These are phyloP conservation scores for Neostethus bicornis DNA, from an alignment of 2,797 vertebrate species.

Conservation along the genomic window DNA sequence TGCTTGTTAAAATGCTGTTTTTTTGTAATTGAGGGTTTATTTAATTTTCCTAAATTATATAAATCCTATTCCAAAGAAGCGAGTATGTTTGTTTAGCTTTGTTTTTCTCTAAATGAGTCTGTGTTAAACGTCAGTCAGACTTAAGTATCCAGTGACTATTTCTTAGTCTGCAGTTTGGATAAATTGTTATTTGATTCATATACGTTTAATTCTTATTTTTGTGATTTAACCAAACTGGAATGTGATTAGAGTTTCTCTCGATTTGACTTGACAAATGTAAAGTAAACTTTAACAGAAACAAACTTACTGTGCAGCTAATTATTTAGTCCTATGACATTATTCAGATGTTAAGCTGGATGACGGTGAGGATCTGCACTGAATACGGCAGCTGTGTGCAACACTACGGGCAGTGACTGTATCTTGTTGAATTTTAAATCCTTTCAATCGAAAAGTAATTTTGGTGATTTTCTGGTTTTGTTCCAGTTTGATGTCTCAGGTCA, in stretches of 20 bases:
- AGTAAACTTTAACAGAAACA: too few species aligned
- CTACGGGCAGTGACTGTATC: conserved; percentile 48
- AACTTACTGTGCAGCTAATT: conserved; percentile 56
- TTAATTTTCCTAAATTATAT: conserved; percentile 26
- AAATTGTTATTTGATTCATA: conserved; percentile 37
- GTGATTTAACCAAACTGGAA: conserved; percentile 56
- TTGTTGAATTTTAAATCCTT: conserved; percentile 40
- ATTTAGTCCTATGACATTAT: conserved; percentile 27
- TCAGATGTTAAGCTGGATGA: conserved; percentile 30
- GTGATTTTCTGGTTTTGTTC: conserved; percentile 9
- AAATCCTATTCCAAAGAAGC: conserved; percentile 69
- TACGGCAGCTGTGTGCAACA: conserved; percentile 20
- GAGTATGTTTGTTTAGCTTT: conserved; percentile 21
- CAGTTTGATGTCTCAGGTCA: not conserved
- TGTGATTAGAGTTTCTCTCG: conserved; percentile 22
- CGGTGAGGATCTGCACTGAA: conserved; percentile 16
- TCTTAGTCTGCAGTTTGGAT: conserved; percentile 40
- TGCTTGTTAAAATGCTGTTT: conserved; percentile 41
- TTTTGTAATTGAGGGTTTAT: conserved; percentile 34
- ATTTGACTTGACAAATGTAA: conserved; percentile 41
- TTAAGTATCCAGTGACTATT: conserved; percentile 29
- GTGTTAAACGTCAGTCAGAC: conserved; percentile 19
- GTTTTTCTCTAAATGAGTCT: conserved; percentile 25
- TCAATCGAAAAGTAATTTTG: conserved; percentile 34
- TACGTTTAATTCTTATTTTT: conserved; percentile 40